These are phyloP conservation scores for Dryoscopus gambensis DNA, from an alignment of 2,113 vertebrate species.

Conservation along the genomic window DNA sequence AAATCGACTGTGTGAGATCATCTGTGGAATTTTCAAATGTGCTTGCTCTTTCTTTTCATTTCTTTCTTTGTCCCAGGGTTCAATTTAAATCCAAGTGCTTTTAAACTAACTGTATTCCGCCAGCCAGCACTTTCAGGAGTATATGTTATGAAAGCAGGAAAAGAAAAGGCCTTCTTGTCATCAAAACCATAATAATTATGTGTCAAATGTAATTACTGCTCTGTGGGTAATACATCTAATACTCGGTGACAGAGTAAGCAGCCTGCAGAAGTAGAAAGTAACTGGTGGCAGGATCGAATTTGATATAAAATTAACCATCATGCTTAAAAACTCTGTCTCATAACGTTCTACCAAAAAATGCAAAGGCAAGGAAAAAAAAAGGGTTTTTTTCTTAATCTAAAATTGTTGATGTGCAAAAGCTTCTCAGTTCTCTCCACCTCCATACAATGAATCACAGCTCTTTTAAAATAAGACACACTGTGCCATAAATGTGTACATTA, in stretches of 20 bases:
- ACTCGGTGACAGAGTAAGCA: constrained; percentile 76
- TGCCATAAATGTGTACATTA: neutral
- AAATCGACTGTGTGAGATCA: constrained; percentile 71
- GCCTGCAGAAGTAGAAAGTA: constrained; percentile 73
- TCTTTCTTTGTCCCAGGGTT: constrained; percentile 59
- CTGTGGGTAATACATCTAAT: constrained; percentile 79
- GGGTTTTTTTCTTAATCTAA: neutral
- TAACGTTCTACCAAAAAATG: constrained; percentile 60
- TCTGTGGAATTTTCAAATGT: constrained; percentile 69
- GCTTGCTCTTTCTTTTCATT: constrained; percentile 46
- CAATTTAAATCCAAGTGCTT: constrained; percentile 73
- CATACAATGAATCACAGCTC: constrained; percentile 2
- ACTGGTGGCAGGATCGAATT: constrained; percentile 72
- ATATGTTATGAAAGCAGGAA: constrained; percentile 79
- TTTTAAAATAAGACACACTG: constrained; percentile 6
- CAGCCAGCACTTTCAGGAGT: constrained; percentile 76
- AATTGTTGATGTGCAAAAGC: neutral
- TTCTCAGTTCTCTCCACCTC: neutral
- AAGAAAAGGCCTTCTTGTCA: constrained; percentile 82
- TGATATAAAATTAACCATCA: constrained; percentile 74
- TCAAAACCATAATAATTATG: constrained; percentile 87
- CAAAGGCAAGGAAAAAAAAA: neutral
- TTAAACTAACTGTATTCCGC: constrained; percentile 72
- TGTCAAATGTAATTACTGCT: constrained; percentile 85
- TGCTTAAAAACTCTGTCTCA: constrained; percentile 47